These are phyloP conservation scores for Microctonus brassicae DNA, from an alignment of 2,888 invertebrate genomes.

Conservation along the genomic window DNA sequence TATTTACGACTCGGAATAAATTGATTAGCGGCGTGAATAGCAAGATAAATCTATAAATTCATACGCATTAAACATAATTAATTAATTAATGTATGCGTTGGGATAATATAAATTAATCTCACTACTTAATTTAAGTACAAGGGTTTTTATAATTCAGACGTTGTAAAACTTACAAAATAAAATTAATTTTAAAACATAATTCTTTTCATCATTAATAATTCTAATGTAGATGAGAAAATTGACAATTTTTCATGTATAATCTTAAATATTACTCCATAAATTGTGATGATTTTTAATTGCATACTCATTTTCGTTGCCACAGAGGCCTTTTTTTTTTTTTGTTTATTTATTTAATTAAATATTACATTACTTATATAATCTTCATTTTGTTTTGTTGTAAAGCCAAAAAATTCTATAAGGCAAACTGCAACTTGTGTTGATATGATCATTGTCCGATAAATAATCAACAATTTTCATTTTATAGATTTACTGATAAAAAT, in stretches of 20 bases:
- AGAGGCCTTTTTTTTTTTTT: slow-evolving; percentile 33
- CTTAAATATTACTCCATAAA: background rate
- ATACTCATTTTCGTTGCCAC: slow-evolving; percentile 35
- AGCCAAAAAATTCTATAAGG: slow-evolving; percentile 13
- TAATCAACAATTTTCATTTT: background rate
- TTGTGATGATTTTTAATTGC: slow-evolving; percentile 1
- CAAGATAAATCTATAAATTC: slow-evolving; percentile 11
- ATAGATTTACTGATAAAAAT: slow-evolving; percentile 3
- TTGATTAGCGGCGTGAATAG: slow-evolving; percentile 12
- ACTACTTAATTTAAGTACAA: slow-evolving; percentile 30
- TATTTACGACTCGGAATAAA: slow-evolving; percentile 11
- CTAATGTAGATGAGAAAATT: background rate
- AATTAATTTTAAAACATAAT: slow-evolving; percentile 13
- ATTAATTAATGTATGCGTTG: slow-evolving; percentile 14
- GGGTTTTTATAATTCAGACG: slow-evolving; percentile 5
- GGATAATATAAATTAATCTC: slow-evolving; percentile 21
- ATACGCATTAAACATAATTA: slow-evolving; percentile 18
- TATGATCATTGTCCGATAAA: slow-evolving; percentile 15
- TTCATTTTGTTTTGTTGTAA: slow-evolving; percentile 8
- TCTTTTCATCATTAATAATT: background rate
- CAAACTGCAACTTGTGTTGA: slow-evolving; percentile 17
- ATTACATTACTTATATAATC: slow-evolving; percentile 25
- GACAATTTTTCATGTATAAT: background rate
- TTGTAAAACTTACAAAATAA: background rate
- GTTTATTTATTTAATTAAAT: background rate